Evolutionary conservation across 2,888 invertebrate species (phyloP).

Genomic region (Melinaea menophilus): DNA sequence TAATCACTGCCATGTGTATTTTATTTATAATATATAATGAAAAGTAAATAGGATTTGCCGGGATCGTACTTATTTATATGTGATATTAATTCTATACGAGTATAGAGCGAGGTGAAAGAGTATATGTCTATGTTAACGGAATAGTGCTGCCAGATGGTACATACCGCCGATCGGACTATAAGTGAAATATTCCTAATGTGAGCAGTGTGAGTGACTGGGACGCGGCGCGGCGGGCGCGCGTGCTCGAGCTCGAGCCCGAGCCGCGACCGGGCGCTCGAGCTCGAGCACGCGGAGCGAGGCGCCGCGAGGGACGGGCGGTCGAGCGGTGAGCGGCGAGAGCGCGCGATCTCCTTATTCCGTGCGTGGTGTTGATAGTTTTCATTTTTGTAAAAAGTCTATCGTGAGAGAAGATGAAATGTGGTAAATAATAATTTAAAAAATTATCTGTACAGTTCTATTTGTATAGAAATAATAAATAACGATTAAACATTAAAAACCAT

Average conservation of each 20-base stretch:
- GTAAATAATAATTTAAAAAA: slow-evolving; percentile 78
- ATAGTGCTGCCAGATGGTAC: slow-evolving; percentile 25
- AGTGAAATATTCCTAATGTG: slow-evolving; percentile 9
- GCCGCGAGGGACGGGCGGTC: slow-evolving; percentile 24
- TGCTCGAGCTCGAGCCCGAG: slow-evolving; percentile 12
- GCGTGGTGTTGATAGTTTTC: slow-evolving; percentile 77
- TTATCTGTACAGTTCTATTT: slow-evolving; percentile 80
- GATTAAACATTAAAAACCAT: slow-evolving; percentile 73
- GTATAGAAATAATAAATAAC: slow-evolving; percentile 80
- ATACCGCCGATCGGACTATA: slow-evolving; percentile 15
- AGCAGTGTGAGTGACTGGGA: slow-evolving; percentile 8
- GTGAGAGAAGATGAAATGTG: slow-evolving; percentile 73
- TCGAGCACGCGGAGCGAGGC: slow-evolving; percentile 11
- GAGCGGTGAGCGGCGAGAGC: slow-evolving; percentile 36
- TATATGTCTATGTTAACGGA: slow-evolving; percentile 20
- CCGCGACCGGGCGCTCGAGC: slow-evolving; percentile 18
- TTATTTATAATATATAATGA: slow-evolving; percentile 50
- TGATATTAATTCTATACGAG: slow-evolving; percentile 12
- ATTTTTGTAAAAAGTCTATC: slow-evolving; percentile 80
- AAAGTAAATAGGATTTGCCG: slow-evolving; percentile 43
- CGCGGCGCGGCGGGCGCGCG: slow-evolving; percentile 9
- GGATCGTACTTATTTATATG: slow-evolving; percentile 58
- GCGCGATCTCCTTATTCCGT: slow-evolving; percentile 70
- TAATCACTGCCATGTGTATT: slow-evolving; percentile 57
- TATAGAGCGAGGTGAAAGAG: slow-evolving; percentile 19